Conservation (phyloP, 2,797 vertebrate genomes). For the Gymnothorax reevesii region DNA sequence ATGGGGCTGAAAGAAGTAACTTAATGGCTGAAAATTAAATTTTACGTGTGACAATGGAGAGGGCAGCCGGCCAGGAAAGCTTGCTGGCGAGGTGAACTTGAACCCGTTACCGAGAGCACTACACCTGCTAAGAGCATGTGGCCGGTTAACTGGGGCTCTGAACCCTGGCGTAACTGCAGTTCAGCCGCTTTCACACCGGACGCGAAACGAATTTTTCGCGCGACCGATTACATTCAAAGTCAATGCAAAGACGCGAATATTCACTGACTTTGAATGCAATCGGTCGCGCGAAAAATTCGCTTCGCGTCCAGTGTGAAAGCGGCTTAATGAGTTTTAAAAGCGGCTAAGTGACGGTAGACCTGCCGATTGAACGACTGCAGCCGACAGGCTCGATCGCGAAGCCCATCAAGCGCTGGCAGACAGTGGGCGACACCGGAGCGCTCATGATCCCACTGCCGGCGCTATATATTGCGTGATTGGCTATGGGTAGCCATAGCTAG, state of each 20-base stretch:
- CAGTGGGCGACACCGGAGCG: not conserved
- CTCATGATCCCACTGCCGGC: not conserved
- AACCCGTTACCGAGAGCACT: not conserved
- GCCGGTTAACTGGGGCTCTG: not conserved
- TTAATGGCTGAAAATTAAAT: not conserved
- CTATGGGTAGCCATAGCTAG: not conserved
- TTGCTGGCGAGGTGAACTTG: not conserved
- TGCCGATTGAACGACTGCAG: not conserved
- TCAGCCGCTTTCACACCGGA: too few relatives aligned
- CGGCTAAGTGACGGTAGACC: not conserved
- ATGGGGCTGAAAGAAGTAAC: not conserved
- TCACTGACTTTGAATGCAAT: too few relatives aligned
- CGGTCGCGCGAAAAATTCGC: too few relatives aligned
- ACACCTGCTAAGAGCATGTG: conserved; percentile 3
- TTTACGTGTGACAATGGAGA: not conserved
- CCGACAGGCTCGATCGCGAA: not conserved
- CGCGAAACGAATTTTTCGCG: too few relatives aligned
- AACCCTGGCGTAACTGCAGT: too few relatives aligned
- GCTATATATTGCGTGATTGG: not conserved
- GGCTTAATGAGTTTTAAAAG: too few relatives aligned
- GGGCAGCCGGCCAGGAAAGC: not conserved
- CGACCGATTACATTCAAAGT: too few relatives aligned
- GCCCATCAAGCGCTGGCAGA: not conserved
- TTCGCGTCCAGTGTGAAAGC: too few relatives aligned
- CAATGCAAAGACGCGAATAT: too few relatives aligned